Conservation (phyloP, 2,113 vertebrate species). For the Taurulus bubalis region DNA sequence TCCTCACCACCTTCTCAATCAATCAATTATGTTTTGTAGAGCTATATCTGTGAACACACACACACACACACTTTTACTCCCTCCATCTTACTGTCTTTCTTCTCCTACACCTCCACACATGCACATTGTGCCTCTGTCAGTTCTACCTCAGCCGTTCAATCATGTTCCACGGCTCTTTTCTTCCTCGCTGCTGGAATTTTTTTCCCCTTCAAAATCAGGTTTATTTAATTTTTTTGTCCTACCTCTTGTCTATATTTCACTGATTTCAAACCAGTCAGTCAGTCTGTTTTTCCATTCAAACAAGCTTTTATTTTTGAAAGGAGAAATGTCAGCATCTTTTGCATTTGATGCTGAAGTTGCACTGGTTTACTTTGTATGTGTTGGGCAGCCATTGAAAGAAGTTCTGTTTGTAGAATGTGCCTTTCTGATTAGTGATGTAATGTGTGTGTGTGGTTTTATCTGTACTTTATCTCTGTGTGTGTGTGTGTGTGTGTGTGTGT, state of each 20-base stretch:
- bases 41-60: conserved; percentile 23
- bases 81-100: conserved; percentile 43
- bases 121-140: conserved; percentile 59
- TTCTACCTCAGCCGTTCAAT: conserved; percentile 49
- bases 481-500: conserved; percentile 25
- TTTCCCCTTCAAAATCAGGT: conserved; percentile 16
- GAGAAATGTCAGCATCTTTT: conserved; percentile 25
- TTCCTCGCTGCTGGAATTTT: conserved; percentile 24
- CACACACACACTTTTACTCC: conserved; percentile 30
- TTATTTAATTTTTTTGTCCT: conserved; percentile 23
- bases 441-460: background rate
- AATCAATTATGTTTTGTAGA: conserved; percentile 43
- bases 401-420: background rate
- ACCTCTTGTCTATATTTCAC: conserved; percentile 18
- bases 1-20: conserved; percentile 46
- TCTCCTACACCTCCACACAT: conserved; percentile 55
- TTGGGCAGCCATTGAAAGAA: conserved; percentile 3
- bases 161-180: conserved; percentile 29
- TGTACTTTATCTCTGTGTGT: conserved; percentile 8
- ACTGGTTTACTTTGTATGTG: conserved; percentile 12
- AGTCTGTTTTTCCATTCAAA: conserved; percentile 15
- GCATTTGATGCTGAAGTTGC: conserved; percentile 29
- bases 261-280: conserved; percentile 28
- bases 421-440: background rate
- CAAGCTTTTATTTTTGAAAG: conserved; percentile 49